Base-by-base conservation (phyloP, 30 jellyfish, hydroid and myxozoan genomes). In the Aurelia sp. region DNA sequence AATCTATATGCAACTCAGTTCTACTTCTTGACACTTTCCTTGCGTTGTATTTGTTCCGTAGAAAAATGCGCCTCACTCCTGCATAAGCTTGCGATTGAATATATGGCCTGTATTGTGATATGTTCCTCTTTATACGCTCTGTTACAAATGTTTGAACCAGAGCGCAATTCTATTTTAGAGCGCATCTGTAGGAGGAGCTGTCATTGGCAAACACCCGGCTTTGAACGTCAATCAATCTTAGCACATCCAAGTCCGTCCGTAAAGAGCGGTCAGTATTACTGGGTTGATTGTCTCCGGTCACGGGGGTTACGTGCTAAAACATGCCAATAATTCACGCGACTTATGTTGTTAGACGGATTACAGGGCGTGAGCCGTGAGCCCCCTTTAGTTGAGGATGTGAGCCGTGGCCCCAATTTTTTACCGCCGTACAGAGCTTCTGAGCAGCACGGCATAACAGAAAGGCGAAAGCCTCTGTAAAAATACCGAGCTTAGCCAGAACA, bases 221-320 rank as follows among this genome's bases (percentile, higher is more conserved):
- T 52, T 73, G 69, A 41, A 19, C 19, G 84, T 73, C 84, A 73
- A 73, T 73, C 84, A 73, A 73, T 73, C 84, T 73, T 73, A 73
- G 84, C 84, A 73, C 84, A 21, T 73, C 71, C 58, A 47, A 73
- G 83, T 68, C 83, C 66, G 21, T 67, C 77, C 81, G 67, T 47
- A 60, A 47, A 60, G 88, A 60, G 88, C 79, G 88, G 78, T 47
- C 33, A 47, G 55, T 53, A 78, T 78, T 62, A 61, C 88, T 62
- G 88, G 78, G 16, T 48, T 50, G 88, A 78, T 78, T 78, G 88
- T 78, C 79, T 41, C 40, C 23, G 19, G 12, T 27, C 74, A 81
- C 90, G 90, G 90, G 90, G 90, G 90, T 57, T 31, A 52, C 31
- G 62, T 30, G 61, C 7, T n/a, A 59, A 59, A 4, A 59, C 69